Evolutionary conservation across 2,113 vertebrate genomes (phyloP), one percentile per base, ranked within the genome.

Genomic region (Gallinago undulata): DNA sequence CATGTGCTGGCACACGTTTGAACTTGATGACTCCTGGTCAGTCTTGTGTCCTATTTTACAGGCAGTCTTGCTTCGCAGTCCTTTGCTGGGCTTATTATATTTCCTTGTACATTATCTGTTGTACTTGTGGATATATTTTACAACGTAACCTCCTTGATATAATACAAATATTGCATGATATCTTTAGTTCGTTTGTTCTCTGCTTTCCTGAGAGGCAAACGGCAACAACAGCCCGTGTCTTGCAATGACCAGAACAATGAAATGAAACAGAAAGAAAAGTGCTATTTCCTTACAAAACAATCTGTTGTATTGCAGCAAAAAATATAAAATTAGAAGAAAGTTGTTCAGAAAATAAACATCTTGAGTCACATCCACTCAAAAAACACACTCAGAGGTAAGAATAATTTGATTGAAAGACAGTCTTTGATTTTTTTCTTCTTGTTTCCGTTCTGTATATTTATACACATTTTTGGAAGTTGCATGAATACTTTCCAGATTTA

Each of bases 11-110:
- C 28, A 87, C 22, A 47, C 1, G 3, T 31, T 70, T 86, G 72
- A 94, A 92, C 89, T 89, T 77, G 55, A 43, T 45, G 78, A 76
- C 47, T 93, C 69, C 73, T 92, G 60, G 33, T 84, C 80, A 92
- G 33, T 16, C 51, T 30, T 60, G 6, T 67, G 41, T 64, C 24
- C 45, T 50, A 16, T 90, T 92, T 93, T 92, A 92, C 88, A 95
- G 67, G 55, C 59, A 94, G 16, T 43, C 37, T 93, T 83, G 6
- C 70, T 91, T 53, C 66, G 24, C 33, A 80, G 43, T 68, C 35
- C 33, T 62, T 59, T 80, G 13, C 47, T 88, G 81, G 50, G 18
- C 13, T 84, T 69, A n/a, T n/a, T 89, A 1, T 19, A 30, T 84
- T 93, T 93, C 68, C 70, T 89, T 39, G 39, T 30, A 69, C 27